These are phyloP conservation scores for Spodoptera littoralis DNA, from an alignment of 2,888 invertebrate genomes.

Conservation along the genomic window DNA sequence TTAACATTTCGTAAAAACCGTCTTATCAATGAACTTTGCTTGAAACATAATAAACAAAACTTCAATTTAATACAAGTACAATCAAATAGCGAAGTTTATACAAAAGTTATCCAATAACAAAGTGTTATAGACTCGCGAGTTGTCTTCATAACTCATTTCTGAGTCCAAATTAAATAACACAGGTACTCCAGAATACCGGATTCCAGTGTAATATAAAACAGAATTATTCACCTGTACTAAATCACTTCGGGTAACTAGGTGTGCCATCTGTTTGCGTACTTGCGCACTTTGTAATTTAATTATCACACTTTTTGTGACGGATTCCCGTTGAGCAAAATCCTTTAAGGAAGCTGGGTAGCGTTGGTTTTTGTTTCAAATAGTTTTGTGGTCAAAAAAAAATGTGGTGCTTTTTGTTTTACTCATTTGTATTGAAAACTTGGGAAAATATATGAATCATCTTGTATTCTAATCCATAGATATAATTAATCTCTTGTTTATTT, in stretches of 20 bases:
- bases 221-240: conserved; percentile 82
- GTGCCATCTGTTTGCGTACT: conserved; percentile 72
- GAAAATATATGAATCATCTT: too few relatives aligned
- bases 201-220: conserved; percentile 78
- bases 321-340: conserved; percentile 51
- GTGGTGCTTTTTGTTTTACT: too few relatives aligned
- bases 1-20: too few relatives aligned
- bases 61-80: conserved; percentile 1
- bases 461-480: too few relatives aligned
- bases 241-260: conserved; percentile 69
- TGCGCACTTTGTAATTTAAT: conserved; percentile 74
- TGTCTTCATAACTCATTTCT: conserved; percentile 62
- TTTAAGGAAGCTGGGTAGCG: conserved; percentile 28
- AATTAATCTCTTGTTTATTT: too few relatives aligned
- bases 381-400: too few relatives aligned
- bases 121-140: conserved; percentile 32
- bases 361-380: conserved; percentile 6
- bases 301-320: conserved; percentile 68
- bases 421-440: too few relatives aligned
- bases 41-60: conserved; percentile 14
- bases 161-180: conserved; percentile 51
- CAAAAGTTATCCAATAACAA: conserved; percentile 46
- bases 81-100: conserved; percentile 15
- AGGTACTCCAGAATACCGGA: conserved; percentile 67
- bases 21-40: too few relatives aligned